Percentiles rank a stretch among this genome's conserved stretches.
These are phyloP conservation scores for Ceramica pisi DNA, from an alignment of 2,888 invertebrate genomes.

Conservation along the genomic window DNA sequence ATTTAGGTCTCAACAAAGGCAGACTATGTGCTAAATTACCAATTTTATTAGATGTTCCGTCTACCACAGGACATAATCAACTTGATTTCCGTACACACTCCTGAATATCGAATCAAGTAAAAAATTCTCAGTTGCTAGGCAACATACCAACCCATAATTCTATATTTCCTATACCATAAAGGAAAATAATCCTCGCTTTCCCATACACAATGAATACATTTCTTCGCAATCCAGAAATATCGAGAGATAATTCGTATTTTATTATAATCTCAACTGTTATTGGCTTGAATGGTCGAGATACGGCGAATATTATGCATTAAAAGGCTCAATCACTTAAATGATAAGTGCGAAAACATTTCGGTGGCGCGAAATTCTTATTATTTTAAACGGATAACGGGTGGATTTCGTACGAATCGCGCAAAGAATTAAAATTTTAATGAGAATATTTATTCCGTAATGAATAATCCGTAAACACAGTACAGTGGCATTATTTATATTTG, in stretches of 20 bases:
- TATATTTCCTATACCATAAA: neutral
- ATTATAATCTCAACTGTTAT: conserved; percentile 67
- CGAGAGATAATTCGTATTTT: conserved; percentile 73
- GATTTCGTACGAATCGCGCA: conserved; percentile 14
- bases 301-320: conserved; percentile 28
- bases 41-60: conserved; percentile 11
- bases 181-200: conserved; percentile 17
- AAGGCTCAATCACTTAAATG: conserved; percentile 29
- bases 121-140: conserved; percentile 64
- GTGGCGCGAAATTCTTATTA: conserved; percentile 38
- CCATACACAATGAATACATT: conserved; percentile 75
- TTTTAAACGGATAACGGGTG: conserved; percentile 23
- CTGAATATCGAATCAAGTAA: conserved; percentile 28
- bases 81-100: conserved; percentile 40
- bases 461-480: conserved; percentile 11
- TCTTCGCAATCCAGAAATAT: conserved; percentile 72
- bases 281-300: conserved; percentile 58
- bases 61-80: conserved; percentile 24
- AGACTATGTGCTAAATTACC: neutral
- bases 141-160: conserved; percentile 43
- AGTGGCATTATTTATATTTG: conserved; percentile 15
- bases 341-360: conserved; percentile 36
- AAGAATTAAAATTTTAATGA: conserved; percentile 27
- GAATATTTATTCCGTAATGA: conserved; percentile 28
- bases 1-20: conserved; percentile 11